Evolutionary conservation across 2,888 invertebrate species (phyloP), one percentile per base, ranked within the genome.

Genomic region (Tetanocera ferruginea): DNA sequence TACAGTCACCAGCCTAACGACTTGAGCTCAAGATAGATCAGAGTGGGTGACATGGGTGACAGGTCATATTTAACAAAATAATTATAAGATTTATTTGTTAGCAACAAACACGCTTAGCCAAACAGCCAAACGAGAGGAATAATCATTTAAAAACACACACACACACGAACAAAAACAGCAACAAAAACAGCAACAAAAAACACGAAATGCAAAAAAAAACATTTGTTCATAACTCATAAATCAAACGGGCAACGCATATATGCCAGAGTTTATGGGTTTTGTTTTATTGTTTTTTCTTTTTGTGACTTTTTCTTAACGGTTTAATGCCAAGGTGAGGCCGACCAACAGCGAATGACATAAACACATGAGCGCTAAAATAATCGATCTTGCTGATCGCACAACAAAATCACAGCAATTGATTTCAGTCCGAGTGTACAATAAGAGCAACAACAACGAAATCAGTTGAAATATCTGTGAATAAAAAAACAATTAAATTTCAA

Each of bases 401-500:
- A 19, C 69, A 51, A 69, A 43, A 69, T 49, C 19, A 51, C 37
- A n/a, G 34, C 57, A 72, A 72, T 72, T 72, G 72, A 72, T 72
- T 72, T 72, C 17, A 14, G n/a, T 72, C 17, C 11, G n/a, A 19
- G n/a, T 25, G 43, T n/a, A 34, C 55, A 55, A 55, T 5, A 19
- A 55, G 19, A 55, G 3, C 55, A 55, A 3, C 5, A 31, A 31
- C 31, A 31, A 31, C 31, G 31, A 43, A 11, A 2, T 11, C 43
- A 11, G 43, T 43, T 43, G 1, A 43, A 43, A 43, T 43, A 14
- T 43, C 60, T 60, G n/a, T n/a, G n/a, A 17, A n/a, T 52, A 19
- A 62, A 72, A 51, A 55, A 19, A 73, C 69, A 75, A 76, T 72
- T 77, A 77, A 81, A 79, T 78, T 79, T 76, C 79, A 77, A 79